Base-by-base conservation (phyloP, 2,113 vertebrate genomes). In the Thamnophis sirtalis region DNA sequence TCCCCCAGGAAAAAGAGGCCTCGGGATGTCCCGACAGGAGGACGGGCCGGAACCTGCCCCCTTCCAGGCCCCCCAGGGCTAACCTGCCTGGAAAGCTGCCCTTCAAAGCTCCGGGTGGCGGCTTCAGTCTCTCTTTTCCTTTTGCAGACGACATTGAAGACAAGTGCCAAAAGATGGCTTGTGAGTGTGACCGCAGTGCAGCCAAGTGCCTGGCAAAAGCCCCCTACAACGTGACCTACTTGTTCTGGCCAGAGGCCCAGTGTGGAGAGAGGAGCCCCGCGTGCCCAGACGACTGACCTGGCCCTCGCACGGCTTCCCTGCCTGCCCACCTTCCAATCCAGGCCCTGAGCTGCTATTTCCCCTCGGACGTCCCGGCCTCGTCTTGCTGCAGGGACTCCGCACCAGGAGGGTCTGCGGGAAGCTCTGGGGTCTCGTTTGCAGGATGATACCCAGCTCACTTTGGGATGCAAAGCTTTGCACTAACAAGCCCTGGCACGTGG, bases 111-210 rank as follows among this genome's bases (percentile, higher is more conserved):
- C 38, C n/a, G 7, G 2, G 68, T 7, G 68, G 68, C n/a, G 0
- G 38, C n/a, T 80, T n/a, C 28, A 5, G 43, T 43, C 38, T 9
- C 11, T 93, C 94, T 94, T 95, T 96, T 86, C 97, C 95, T 97
- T 63, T 96, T 98, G 91, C 97, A 99, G 99, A 98, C 60, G 96
- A 97, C 10, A 91, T 98, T 89, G 94, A 97, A 94, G 97, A 98
- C 94, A 95, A 93, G 68, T 99, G 99, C 95, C 97, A 98, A 93
- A 97, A 98, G 95, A 95, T 98, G 87, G 93, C 98, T 48, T 99
- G 99, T 96, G 97, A 97, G 91, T 99, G 99, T 93, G 99, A 99
- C 97, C 96, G 96, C 91, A 96, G 98, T 58, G 96, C 98, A 43
- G 98, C 98, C 88, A 96, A 96, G 92, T 99, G 99, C 93, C 96